Conservation (phyloP, 2,113 vertebrate species). For the Cyanoramphus novaezelandiae region DNA sequence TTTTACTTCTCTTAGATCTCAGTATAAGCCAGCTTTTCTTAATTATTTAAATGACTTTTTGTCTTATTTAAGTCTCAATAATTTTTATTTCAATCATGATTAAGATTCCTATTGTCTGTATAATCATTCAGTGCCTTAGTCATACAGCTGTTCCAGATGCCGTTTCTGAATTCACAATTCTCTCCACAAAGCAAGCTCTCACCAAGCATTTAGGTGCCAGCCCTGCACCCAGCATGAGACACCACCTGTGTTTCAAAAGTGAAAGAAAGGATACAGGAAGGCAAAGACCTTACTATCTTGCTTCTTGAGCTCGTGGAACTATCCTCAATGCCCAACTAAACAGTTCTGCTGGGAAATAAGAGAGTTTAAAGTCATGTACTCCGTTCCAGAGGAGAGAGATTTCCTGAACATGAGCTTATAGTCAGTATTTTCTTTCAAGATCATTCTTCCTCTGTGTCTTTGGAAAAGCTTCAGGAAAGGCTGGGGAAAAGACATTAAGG, state of each 20-base stretch:
- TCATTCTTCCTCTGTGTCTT: background rate
- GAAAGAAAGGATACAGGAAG: background rate
- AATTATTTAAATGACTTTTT: conserved; percentile 45
- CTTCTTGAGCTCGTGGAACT: background rate
- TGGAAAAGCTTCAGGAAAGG: background rate
- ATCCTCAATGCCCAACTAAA: background rate
- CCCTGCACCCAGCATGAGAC: background rate
- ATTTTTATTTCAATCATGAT: conserved; percentile 27
- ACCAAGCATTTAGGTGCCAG: background rate
- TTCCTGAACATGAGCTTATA: background rate
- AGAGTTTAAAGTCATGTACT: background rate
- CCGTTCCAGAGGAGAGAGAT: background rate
- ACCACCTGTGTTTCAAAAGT: background rate
- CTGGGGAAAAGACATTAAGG: background rate
- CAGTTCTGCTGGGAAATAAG: background rate
- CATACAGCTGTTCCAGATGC: background rate
- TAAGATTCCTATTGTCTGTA: background rate
- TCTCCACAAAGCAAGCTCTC: background rate
- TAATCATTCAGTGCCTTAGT: background rate
- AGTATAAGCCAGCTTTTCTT: background rate
- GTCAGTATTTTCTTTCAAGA: background rate
- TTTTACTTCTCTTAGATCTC: conserved; percentile 3
- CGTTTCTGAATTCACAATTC: background rate
- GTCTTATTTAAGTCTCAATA: conserved; percentile 30
- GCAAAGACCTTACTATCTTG: background rate